Evolutionary conservation across 2,888 invertebrate genomes (phyloP), one percentile per base, ranked within the genome.

Genomic region (Mantis religiosa): DNA sequence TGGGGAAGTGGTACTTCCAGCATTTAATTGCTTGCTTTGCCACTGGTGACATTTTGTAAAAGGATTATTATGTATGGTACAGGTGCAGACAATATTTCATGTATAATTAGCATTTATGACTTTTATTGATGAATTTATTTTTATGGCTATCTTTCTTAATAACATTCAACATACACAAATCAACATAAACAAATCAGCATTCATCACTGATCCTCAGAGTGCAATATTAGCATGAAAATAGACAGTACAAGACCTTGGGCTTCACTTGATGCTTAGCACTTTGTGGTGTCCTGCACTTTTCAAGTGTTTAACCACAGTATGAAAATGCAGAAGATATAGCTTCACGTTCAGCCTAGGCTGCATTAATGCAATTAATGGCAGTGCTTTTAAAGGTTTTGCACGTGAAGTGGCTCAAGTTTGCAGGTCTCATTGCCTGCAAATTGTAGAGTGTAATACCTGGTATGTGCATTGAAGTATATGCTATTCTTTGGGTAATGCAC

Each of bases 401-500:
- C 54, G 6, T 20, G 20, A 71, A 71, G 54, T 0, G 6, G 54
- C 54, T 71, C 25, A 71, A 4, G 6, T 71, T 71, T 71, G 54
- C 54, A 20, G 25, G 54, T 20, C 25, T 2, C 54, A 71, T 71
- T 20, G 15, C 3, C 54, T 54, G 54, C 20, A 71, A 71, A 6
- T 71, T 71, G 54, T 71, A 20, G 8, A 20, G 54, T 71, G 20
- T 71, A 71, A 71, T 71, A 20, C 54, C 20, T 20, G n/a, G 7
- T 83, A 83, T 15, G n/a, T 20, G 28, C 20, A 41, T 27, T 15
- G n/a, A 83, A 83, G 30, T 27, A 83, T 8, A 25, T 87, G n/a
- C 83, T 88, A 90, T 28, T 97, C 97, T 93, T 97, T 97, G 15
- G 97, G 97, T 91, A 98, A 93, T 54, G 97, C 97, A 92, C 97